A percentile compares a stretch with the other conserved stretches of the same genome.
Evolutionary conservation across 2,888 invertebrate genomes (phyloP).

Genomic region (Polyommatus icarus): DNA sequence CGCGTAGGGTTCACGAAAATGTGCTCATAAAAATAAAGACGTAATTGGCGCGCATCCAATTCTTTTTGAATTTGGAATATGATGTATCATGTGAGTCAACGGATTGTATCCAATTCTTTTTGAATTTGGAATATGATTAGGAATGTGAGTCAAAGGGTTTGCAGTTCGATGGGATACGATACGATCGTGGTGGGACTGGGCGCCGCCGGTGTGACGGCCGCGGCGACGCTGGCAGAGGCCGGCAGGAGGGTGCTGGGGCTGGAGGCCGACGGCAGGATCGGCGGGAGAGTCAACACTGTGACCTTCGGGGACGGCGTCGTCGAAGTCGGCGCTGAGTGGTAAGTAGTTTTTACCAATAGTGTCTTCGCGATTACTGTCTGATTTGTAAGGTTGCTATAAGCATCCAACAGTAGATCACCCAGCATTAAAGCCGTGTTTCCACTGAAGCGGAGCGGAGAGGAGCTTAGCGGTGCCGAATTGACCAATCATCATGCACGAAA

Average conservation of each 20-base stretch:
- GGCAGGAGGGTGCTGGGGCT: constrained; percentile 59
- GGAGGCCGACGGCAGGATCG: constrained; percentile 60
- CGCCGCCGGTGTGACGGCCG: constrained; percentile 58
- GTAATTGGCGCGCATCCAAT: constrained; percentile 4
- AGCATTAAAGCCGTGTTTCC: too few relatives aligned
- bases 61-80: background rate
- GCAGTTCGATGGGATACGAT: constrained; percentile 50
- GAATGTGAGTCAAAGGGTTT: background rate
- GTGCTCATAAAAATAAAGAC: background rate
- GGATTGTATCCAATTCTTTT: background rate
- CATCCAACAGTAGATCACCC: background rate
- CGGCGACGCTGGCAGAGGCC: constrained; percentile 53
- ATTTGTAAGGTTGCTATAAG: background rate
- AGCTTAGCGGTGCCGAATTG: too few relatives aligned
- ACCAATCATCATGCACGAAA: too few relatives aligned
- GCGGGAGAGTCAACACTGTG: constrained; percentile 63
- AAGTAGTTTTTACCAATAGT: constrained; percentile 36
- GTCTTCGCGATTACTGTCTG: background rate
- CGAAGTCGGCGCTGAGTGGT: constrained; percentile 70
- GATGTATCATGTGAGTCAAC: background rate
- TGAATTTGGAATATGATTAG: background rate
- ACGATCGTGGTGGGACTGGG: constrained; percentile 64
- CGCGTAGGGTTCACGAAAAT: constrained; percentile 5
- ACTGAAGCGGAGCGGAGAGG: too few relatives aligned
- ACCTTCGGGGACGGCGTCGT: constrained; percentile 61